Base-by-base conservation (phyloP, 1,140 invertebrate genomes). In the Cotesia typhae region DNA sequence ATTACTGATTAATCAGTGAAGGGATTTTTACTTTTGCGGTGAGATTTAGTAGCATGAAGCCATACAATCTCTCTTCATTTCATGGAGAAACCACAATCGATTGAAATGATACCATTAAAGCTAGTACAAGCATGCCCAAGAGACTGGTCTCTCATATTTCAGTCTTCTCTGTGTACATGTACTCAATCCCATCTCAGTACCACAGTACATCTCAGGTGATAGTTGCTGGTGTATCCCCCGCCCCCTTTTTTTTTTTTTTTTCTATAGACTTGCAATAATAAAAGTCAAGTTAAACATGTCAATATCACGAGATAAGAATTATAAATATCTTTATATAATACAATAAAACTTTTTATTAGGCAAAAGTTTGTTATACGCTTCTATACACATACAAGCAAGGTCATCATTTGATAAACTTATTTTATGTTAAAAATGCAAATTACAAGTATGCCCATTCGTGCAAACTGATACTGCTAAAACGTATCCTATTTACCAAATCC, bases 51-150 rank as follows among this genome's bases (percentile, higher is more conserved):
- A 6, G 5, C 12, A 55, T 12, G 12, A 55, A 55, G 53, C 12
- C 17, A 55, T n/a, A 55, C 17, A 55, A 55, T 52, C 38, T 66
- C 47, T 20, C 47, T 52, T 5, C 17, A 17, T n/a, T 20, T 38
- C 47, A 37, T 41, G 64, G 28, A 36, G 9, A 66, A 66, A 66
- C 64, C 20, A 20, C 64, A 66, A 20, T 10, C 64, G 64, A 66
- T 66, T 37, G 47, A 52, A 17, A 51, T 66, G 41, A 66, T 52
- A 66, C 20, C 10, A 66, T 52, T 66, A n/a, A 66, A 66, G 17
- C 64, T 51, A 20, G 64, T 52, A 41, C 64, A 14, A 66, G 41
- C 38, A 41, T 52, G 52, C 64, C 64, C 47, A 66, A 47, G 41
- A 41, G 64, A 36, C 64, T 14, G 10, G 53, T 55, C 53, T 55